These are phyloP conservation scores for Pachyuromys duprasi DNA, from an alignment of 2,797 vertebrate genomes.

Conservation along the genomic window DNA sequence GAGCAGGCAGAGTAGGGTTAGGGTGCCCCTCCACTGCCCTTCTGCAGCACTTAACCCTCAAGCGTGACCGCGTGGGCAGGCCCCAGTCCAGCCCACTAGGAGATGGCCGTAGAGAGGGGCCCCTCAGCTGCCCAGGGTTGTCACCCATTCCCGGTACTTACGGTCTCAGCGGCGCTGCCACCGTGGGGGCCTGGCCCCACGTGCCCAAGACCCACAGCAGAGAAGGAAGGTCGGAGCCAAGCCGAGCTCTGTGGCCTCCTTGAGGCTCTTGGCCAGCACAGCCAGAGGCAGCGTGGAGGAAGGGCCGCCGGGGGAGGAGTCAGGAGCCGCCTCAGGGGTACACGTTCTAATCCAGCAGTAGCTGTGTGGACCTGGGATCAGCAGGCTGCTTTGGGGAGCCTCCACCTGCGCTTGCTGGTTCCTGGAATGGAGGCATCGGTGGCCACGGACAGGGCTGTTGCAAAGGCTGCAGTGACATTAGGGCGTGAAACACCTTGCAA, in stretches of 20 bases:
- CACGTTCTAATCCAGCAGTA: neutral
- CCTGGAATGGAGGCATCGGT: neutral
- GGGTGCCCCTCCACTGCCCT: neutral
- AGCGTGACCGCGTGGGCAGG: neutral
- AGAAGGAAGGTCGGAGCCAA: neutral
- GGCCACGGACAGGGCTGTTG: slow-evolving; percentile 47
- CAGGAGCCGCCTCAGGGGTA: neutral
- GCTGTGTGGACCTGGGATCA: neutral
- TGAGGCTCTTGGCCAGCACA: neutral
- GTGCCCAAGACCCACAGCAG: neutral
- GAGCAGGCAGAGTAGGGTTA: neutral
- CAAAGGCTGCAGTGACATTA: slow-evolving; percentile 47
- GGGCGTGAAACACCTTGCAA: slow-evolving; percentile 32
- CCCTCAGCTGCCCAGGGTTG: neutral
- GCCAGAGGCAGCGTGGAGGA: neutral
- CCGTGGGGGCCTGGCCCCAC: neutral
- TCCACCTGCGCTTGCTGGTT: neutral
- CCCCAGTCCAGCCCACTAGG: neutral
- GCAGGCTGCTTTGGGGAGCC: neutral
- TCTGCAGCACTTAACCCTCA: neutral
- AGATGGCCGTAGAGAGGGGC: neutral
- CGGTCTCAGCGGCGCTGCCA: slow-evolving; percentile 23
- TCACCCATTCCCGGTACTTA: slow-evolving; percentile 12
- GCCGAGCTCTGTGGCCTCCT: neutral
- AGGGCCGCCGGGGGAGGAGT: neutral